Percentiles rank a stretch among this genome's conserved stretches.
Conservation (phyloP, 2,888 invertebrate species). For the Magallana nippona region DNA sequence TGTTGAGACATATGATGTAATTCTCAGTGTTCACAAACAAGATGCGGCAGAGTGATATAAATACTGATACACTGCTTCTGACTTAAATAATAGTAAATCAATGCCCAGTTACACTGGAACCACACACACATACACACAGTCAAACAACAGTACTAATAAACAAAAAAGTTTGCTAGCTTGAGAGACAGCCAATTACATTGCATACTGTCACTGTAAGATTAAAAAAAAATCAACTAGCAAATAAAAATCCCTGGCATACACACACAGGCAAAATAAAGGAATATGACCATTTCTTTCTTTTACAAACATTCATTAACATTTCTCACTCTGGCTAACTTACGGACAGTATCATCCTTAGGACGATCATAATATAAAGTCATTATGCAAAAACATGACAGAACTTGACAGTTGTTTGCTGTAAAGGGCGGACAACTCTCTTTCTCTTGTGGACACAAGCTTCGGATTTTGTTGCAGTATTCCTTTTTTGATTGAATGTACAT, state of each 20-base stretch:
- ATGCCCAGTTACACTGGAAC: conserved; percentile 26
- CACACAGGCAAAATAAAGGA: neutral
- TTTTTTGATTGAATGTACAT: conserved; percentile 20
- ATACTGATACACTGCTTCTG: conserved; percentile 30
- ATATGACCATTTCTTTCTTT: neutral
- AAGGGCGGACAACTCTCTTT: neutral
- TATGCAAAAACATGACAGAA: conserved; percentile 25
- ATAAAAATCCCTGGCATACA: conserved; percentile 1
- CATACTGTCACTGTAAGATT: conserved; percentile 1
- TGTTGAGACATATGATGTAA: conserved; percentile 28
- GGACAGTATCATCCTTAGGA: conserved; percentile 10
- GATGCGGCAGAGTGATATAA: neutral
- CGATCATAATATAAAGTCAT: neutral
- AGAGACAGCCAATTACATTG: conserved; percentile 27
- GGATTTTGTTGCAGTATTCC: neutral
- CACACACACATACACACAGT: neutral
- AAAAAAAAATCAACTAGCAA: conserved; percentile 18
- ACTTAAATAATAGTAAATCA: conserved; percentile 29
- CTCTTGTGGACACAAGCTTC: neutral
- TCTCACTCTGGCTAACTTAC: neutral
- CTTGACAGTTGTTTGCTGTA: conserved; percentile 8
- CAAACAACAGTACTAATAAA: neutral
- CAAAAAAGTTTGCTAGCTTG: neutral
- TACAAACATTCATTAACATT: neutral
- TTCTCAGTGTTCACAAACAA: conserved; percentile 24